phyloP scores from a whole-genome alignment of 2,113 vertebrate species.

The Xiphorhynchus elegans region DNA sequence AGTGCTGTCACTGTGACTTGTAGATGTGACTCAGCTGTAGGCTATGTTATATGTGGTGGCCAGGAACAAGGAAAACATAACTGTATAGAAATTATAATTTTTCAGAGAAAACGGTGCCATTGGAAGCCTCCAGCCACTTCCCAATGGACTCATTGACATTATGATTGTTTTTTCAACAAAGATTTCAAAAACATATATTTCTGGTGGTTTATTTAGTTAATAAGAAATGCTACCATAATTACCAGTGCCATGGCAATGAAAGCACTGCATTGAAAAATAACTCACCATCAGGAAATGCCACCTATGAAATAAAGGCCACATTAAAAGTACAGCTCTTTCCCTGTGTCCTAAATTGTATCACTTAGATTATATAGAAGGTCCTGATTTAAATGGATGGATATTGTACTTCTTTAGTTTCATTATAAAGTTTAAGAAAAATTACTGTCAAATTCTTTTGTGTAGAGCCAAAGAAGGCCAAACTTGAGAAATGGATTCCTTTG shows the following conservation, averaged over 20 bases:
- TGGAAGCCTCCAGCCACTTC: background rate
- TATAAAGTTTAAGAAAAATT: background rate
- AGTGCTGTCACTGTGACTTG: background rate
- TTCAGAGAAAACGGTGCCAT: background rate
- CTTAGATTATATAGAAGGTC: background rate
- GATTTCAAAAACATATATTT: background rate
- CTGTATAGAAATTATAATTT: background rate
- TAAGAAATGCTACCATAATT: background rate
- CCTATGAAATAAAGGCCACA: background rate
- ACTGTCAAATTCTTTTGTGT: background rate
- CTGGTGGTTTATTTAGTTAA: background rate
- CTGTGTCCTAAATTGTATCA: background rate
- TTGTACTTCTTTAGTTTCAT: background rate
- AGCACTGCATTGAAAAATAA: background rate
- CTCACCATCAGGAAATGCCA: background rate
- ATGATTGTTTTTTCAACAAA: background rate
- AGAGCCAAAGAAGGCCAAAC: background rate
- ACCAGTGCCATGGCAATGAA: background rate
- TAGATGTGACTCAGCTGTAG: background rate
- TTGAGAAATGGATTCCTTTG: background rate
- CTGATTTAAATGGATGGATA: background rate
- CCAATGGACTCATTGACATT: fast-evolving
- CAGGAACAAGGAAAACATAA: background rate
- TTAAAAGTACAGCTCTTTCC: background rate
- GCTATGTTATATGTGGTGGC: background rate